Evolutionary conservation across 2,113 vertebrate species (phyloP).

Genomic region (Eolophus roseicapilla): DNA sequence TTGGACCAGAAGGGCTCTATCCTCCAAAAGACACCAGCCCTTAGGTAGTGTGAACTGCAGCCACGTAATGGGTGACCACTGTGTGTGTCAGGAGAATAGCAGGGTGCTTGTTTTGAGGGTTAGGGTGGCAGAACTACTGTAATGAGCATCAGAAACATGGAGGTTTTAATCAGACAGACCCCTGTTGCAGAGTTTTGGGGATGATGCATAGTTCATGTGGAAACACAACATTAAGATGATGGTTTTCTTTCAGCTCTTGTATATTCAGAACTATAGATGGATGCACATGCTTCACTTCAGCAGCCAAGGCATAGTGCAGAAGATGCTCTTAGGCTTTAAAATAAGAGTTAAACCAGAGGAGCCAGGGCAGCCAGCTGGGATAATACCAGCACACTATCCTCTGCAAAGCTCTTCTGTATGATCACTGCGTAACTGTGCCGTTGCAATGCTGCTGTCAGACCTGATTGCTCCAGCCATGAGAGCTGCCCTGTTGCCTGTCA

Average conservation of each 20-base stretch:
- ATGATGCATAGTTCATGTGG: not conserved
- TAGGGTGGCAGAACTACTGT: not conserved
- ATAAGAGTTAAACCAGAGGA: not conserved
- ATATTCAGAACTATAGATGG: not conserved
- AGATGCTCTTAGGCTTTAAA: not conserved
- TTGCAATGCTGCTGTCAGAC: not conserved
- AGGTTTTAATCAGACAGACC: not conserved
- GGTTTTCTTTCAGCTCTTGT: not conserved
- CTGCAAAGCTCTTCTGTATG: not conserved
- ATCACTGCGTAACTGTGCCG: accelerated
- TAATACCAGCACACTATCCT: not conserved
- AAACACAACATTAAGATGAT: not conserved
- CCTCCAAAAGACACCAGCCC: not conserved
- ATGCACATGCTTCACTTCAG: not conserved
- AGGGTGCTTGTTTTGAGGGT: accelerated
- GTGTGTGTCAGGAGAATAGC: accelerated
- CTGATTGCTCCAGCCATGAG: accelerated
- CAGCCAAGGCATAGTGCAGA: not conserved
- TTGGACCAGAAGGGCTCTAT: not conserved
- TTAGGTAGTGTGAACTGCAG: not conserved
- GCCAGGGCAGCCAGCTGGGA: not conserved
- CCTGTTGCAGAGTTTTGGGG: not conserved
- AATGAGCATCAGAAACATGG: not conserved
- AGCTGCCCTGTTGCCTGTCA: not conserved
- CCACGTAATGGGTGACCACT: accelerated